Conservation (phyloP, 2,113 vertebrate species). For the Bombycilla garrulus region DNA sequence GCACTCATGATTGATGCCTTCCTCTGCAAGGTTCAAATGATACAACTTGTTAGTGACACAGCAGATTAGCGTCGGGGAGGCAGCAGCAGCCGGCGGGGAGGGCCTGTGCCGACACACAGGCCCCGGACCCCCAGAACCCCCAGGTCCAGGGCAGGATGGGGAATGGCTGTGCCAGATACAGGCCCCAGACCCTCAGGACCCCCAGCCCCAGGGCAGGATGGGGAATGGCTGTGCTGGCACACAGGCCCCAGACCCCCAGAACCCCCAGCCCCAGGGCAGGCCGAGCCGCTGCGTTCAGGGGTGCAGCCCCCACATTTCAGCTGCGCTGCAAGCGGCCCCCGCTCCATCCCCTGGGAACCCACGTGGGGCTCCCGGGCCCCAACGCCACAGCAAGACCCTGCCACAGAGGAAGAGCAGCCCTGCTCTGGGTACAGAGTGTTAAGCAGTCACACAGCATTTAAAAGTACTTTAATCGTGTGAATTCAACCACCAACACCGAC, state of each 20-base stretch:
- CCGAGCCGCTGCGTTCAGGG: fast-evolving
- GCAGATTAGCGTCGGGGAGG: constrained; percentile 58
- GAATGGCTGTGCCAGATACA: too few relatives aligned
- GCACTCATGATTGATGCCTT: constrained; percentile 99
- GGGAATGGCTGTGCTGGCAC: too few relatives aligned
- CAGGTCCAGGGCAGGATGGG: too few relatives aligned
- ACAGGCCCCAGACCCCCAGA: neutral
- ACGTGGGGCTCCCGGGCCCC: fast-evolving
- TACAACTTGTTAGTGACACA: constrained; percentile 73
- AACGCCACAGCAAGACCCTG: fast-evolving
- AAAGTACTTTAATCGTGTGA: neutral
- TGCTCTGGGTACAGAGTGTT: neutral
- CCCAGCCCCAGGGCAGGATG: too few relatives aligned
- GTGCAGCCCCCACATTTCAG: neutral
- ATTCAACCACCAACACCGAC: neutral
- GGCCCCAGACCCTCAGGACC: too few relatives aligned
- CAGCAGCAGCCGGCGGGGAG: neutral
- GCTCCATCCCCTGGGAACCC: fast-evolving
- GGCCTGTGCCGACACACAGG: fast-evolving
- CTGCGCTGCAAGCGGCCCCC: neutral
- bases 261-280: neutral
- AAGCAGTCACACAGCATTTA: neutral
- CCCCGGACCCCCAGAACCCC: neutral
- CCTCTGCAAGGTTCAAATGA: constrained; percentile 93
- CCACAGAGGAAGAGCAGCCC: neutral